Evolutionary conservation across 2,888 invertebrate species (phyloP), one percentile per base, ranked within the genome.

Genomic region (Sminthurides aquaticus): DNA sequence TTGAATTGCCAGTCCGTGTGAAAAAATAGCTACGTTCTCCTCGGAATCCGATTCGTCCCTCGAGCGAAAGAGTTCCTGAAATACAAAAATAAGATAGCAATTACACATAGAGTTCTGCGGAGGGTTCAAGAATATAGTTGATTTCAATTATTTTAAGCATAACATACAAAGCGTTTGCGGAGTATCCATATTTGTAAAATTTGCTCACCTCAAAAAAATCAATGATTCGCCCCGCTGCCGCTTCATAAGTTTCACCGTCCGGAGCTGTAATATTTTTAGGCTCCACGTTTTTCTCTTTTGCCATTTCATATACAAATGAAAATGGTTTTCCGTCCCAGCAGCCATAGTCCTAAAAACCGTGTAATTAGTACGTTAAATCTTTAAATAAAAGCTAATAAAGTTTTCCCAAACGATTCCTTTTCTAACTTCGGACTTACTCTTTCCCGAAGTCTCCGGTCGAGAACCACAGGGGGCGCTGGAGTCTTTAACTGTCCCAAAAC

Each of bases 321-420:
- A 60, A 48, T 2, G 60, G 60, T n/a, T 22, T 49, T 3, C 60
- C 60, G 43, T 60, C 60, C 60, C 60, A 60, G 5, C 24, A 27
- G 1, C n/a, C 34, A 20, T 26, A 58, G 20, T 58, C 58, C 58
- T 58, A n/a, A n/a, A n/a, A n/a, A n/a, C n/a, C n/a, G n/a, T n/a
- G n/a, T n/a, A n/a, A n/a, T n/a, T n/a, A n/a, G n/a, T n/a, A n/a
- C n/a, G n/a, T n/a, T n/a, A n/a, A n/a, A n/a, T n/a, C n/a, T n/a
- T n/a, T n/a, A n/a, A n/a, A n/a, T n/a, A n/a, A n/a, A n/a, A n/a
- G n/a, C n/a, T n/a, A n/a, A n/a, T n/a, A n/a, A n/a, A n/a, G n/a
- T n/a, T n/a, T n/a, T n/a, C n/a, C n/a, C n/a, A n/a, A n/a, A n/a
- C n/a, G n/a, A n/a, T n/a, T n/a, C n/a, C n/a, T n/a, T n/a, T n/a